Evolutionary conservation across 2,113 vertebrate species (phyloP).

Genomic region (Nannospalax galili): DNA sequence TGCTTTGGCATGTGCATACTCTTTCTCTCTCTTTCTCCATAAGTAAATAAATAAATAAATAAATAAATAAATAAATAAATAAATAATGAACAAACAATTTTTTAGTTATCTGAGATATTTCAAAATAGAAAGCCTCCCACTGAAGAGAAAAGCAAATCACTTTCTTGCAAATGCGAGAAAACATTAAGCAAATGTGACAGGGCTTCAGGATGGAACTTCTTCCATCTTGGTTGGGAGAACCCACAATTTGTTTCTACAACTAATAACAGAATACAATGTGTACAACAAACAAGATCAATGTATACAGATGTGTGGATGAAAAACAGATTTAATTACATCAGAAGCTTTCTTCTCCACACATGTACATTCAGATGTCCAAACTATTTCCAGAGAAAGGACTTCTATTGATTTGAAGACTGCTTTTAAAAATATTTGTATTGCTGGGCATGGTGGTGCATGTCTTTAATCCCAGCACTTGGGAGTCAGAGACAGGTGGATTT

Average conservation of each 20-base stretch:
- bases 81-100: no score
- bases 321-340: background rate
- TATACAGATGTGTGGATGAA: background rate
- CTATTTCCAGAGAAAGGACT: slow-evolving; percentile 5
- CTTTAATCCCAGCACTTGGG: no score
- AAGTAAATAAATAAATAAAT: no score
- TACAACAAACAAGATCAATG: background rate
- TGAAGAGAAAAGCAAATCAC: slow-evolving; percentile 5
- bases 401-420: slow-evolving; percentile 25
- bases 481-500: no score
- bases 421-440: no score
- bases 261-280: background rate
- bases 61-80: no score
- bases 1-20: no score
- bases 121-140: slow-evolving; percentile 18
- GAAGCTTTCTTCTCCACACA: background rate
- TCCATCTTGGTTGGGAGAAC: background rate
- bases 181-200: background rate
- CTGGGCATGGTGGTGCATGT: no score
- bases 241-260: background rate
- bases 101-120: slow-evolving; percentile 26
- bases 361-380: background rate
- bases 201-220: slow-evolving; percentile 10
- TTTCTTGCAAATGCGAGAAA: slow-evolving; percentile 34
- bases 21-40: no score